These are phyloP conservation scores for Psittacus erithacus DNA, from an alignment of 2,113 vertebrate species.

Conservation along the genomic window DNA sequence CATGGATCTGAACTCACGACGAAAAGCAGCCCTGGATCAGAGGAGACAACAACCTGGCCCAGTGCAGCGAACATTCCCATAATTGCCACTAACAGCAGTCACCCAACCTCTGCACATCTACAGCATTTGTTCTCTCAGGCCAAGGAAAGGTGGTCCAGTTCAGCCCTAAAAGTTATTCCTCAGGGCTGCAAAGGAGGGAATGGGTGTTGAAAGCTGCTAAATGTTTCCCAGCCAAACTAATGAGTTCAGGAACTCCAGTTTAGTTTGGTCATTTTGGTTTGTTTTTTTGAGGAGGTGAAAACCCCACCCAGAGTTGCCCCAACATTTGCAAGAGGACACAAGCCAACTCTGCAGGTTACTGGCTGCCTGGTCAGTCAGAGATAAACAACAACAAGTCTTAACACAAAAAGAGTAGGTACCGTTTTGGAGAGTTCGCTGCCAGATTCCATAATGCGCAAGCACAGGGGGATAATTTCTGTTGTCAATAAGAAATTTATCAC, in stretches of 20 bases:
- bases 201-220: not conserved
- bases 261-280: not conserved
- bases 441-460: slow-evolving; percentile 98
- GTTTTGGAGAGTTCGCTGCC: slow-evolving; percentile 99
- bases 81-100: not conserved
- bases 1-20: not conserved
- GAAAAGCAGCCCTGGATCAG: not conserved
- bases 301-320: not conserved
- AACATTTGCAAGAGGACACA: not conserved
- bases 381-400: not conserved
- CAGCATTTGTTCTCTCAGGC: not conserved
- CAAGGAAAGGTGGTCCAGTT: not conserved
- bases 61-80: not conserved
- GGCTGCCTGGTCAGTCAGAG: not conserved
- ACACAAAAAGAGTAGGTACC: slow-evolving; percentile 70
- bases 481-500: slow-evolving; percentile 98
- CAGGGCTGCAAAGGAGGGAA: not conserved
- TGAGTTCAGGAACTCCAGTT: not conserved
- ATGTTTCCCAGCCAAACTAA: not conserved
- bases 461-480: slow-evolving; percentile 98
- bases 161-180: not conserved
- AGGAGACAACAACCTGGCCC: not conserved
- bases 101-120: not conserved
- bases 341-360: not conserved
- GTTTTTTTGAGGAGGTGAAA: not conserved